phyloP scores from a whole-genome alignment of 2,113 vertebrate species.

The Ptilonorhynchus violaceus region DNA sequence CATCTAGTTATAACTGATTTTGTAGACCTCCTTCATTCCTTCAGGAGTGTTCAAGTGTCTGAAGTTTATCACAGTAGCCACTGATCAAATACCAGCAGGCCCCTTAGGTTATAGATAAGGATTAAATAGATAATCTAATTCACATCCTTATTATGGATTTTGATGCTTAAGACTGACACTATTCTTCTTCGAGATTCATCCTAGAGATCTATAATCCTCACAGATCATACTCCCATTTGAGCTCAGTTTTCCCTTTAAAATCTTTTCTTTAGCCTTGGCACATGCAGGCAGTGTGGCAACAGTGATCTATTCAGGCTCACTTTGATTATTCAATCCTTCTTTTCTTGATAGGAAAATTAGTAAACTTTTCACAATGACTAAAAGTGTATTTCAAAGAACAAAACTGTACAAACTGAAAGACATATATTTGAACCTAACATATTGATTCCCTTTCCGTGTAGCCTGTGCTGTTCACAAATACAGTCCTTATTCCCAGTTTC shows the following conservation, averaged over 20 bases:
- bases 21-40: not conserved
- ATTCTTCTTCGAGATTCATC: not conserved
- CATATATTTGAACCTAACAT: not conserved
- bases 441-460: not conserved
- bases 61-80: not conserved
- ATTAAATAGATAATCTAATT: not conserved
- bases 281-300: not conserved
- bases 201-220: not conserved
- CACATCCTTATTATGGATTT: not conserved
- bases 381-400: not conserved
- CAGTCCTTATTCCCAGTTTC: not conserved
- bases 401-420: not conserved
- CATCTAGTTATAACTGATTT: not conserved
- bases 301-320: not conserved
- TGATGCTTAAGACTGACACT: not conserved
- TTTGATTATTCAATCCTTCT: not conserved
- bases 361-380: not conserved
- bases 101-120: not conserved
- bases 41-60: not conserved
- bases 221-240: not conserved
- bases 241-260: not conserved
- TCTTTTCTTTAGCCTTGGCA: not conserved
- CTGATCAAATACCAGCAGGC: not conserved
- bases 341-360: not conserved
- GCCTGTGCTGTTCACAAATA: not conserved